Conservation (phyloP, 1,140 invertebrate species). For the Belonocnema kinseyi region DNA sequence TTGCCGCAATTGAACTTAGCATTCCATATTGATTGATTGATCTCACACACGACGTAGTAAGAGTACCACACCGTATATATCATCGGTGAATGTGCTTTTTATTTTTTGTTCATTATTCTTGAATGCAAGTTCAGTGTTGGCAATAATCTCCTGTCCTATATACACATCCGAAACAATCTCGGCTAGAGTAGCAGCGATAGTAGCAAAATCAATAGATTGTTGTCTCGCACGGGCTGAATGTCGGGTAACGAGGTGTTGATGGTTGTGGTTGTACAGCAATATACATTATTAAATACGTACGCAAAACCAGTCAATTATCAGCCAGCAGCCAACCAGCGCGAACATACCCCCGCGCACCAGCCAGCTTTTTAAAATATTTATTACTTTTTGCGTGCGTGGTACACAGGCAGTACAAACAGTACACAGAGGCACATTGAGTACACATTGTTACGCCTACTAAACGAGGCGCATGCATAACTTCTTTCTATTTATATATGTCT, state of each 20-base stretch:
- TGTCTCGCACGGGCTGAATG: slow-evolving; percentile 72
- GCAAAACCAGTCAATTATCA: slow-evolving; percentile 43
- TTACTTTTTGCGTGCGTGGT: slow-evolving; percentile 60
- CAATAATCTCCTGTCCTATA: slow-evolving; percentile 65
- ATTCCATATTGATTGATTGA: slow-evolving; percentile 51
- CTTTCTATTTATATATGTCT: slow-evolving; percentile 57
- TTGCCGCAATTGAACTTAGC: slow-evolving; percentile 69
- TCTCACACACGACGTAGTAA: too few relatives aligned
- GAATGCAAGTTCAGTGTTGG: slow-evolving; percentile 71
- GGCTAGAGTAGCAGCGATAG: slow-evolving; percentile 73
- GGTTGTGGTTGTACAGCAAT: slow-evolving; percentile 46
- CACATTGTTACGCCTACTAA: slow-evolving; percentile 56
- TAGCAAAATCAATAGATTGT: slow-evolving; percentile 76
- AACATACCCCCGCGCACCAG: slow-evolving; percentile 70
- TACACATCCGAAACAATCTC: slow-evolving; percentile 47
- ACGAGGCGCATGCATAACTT: slow-evolving; percentile 54
- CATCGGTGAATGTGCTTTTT: slow-evolving; percentile 45
- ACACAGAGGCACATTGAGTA: slow-evolving; percentile 74
- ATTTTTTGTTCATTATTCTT: slow-evolving; percentile 51
- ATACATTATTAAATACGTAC: slow-evolving; percentile 29
- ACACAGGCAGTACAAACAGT: slow-evolving; percentile 63
- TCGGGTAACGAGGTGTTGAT: slow-evolving; percentile 67
- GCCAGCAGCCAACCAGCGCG: slow-evolving; percentile 69
- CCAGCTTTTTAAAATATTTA: too few relatives aligned
- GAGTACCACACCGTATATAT: too few relatives aligned